A percentile compares a stretch with the other conserved stretches of the same genome.
These are phyloP conservation scores for Spinus pinus DNA, from an alignment of 2,797 vertebrate species.

Conservation along the genomic window DNA sequence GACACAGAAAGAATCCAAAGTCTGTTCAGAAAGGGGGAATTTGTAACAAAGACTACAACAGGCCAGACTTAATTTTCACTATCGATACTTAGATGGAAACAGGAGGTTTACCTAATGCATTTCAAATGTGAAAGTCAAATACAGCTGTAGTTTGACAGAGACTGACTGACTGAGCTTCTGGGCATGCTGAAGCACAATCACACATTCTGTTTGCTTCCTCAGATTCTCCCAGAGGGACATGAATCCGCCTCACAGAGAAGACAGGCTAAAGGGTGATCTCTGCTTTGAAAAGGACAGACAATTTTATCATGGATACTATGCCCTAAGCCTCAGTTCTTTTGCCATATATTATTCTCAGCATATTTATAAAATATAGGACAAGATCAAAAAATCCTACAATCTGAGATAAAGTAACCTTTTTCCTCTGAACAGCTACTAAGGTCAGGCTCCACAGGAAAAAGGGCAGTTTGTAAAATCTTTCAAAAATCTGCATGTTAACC, in stretches of 20 bases:
- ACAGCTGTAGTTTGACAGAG: neutral
- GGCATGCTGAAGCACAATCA: neutral
- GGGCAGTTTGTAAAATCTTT: neutral
- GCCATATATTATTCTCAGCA: neutral
- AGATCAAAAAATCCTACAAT: neutral
- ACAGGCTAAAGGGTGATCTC: neutral
- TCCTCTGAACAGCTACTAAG: neutral
- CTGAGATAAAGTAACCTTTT: neutral
- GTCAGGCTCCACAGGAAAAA: neutral
- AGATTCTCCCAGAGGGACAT: neutral
- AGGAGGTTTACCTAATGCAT: neutral
- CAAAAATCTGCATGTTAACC: neutral
- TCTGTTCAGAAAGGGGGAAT: neutral
- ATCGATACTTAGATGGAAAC: neutral
- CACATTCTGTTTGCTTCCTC: neutral
- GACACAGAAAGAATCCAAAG: neutral
- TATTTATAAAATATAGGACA: neutral
- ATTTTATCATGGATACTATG: neutral
- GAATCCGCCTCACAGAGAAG: neutral
- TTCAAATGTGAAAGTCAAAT: constrained; percentile 1
- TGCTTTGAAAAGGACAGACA: neutral
- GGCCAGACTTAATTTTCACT: neutral
- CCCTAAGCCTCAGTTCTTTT: neutral
- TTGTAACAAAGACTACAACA: neutral
- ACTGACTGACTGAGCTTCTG: neutral